Percentiles rank a stretch among this genome's conserved stretches.
Evolutionary conservation across 35 echinoderm and acorn worm species (phyloP).

Genomic region (Apostichopus californicus): DNA sequence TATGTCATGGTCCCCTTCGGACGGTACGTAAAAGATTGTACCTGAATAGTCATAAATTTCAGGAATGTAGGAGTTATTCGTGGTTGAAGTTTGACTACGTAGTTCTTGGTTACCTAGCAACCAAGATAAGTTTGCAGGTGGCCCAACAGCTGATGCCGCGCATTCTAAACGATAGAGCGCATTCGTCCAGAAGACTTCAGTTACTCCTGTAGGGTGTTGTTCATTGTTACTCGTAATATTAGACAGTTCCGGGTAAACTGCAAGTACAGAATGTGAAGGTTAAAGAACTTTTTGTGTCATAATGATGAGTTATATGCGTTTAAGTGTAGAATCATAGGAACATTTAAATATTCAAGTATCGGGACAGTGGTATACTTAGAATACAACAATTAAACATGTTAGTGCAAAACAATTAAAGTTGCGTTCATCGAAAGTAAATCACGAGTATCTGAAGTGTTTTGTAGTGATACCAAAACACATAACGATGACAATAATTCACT

Average conservation of each 20-base stretch:
- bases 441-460: not conserved
- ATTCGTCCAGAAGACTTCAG: not conserved
- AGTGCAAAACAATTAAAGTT: too few species aligned
- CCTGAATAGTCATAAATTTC: not conserved
- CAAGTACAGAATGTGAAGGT: not conserved
- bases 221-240: not conserved
- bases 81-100: not conserved
- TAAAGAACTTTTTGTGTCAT: not conserved
- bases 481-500: not conserved
- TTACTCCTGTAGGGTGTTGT: not conserved
- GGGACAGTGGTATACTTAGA: not conserved
- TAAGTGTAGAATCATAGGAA: not conserved
- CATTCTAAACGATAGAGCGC: not conserved
- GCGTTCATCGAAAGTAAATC: too few species aligned
- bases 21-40: not conserved
- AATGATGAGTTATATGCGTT: not conserved
- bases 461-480: not conserved
- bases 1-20: not conserved
- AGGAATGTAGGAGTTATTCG: not conserved
- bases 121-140: not conserved
- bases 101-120: not conserved
- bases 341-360: not conserved
- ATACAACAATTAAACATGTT: not conserved
- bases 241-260: not conserved
- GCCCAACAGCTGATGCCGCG: not conserved